These are phyloP conservation scores for Apis dorsata DNA, from an alignment of 1,140 invertebrate genomes.

Conservation along the genomic window DNA sequence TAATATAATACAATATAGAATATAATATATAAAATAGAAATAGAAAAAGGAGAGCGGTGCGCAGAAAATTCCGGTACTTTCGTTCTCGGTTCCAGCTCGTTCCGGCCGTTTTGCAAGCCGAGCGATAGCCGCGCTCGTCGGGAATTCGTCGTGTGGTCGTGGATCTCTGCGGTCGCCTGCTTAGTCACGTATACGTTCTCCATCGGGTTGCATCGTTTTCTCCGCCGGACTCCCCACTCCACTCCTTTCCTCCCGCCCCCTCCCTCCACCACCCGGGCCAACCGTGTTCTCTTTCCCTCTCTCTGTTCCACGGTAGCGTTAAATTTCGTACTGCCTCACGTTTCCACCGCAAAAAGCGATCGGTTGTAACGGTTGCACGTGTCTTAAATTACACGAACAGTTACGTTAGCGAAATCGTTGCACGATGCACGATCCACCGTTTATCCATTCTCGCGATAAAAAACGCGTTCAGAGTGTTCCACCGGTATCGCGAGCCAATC, in stretches of 20 bases:
- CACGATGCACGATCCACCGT: background rate
- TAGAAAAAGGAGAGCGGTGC: too few relatives aligned
- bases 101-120: constrained; percentile 30
- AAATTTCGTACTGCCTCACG: constrained; percentile 33
- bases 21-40: too few relatives aligned
- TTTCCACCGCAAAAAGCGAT: constrained; percentile 31
- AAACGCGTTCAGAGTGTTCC: background rate
- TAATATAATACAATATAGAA: too few relatives aligned
- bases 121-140: constrained; percentile 40
- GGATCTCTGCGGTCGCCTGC: constrained; percentile 66
- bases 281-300: constrained; percentile 1
- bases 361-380: constrained; percentile 34
- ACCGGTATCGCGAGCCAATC: background rate
- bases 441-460: background rate
- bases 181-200: constrained; percentile 69
- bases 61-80: background rate
- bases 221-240: background rate
- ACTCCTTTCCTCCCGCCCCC: background rate
- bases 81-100: background rate
- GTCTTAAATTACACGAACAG: constrained; percentile 45
- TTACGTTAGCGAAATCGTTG: constrained; percentile 30
- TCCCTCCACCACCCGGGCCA: background rate
- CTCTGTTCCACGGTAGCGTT: constrained; percentile 29
- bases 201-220: background rate
- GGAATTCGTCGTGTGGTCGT: constrained; percentile 67